These are phyloP conservation scores for Gymnothorax reevesii DNA, from an alignment of 2,797 vertebrate genomes.

Conservation along the genomic window DNA sequence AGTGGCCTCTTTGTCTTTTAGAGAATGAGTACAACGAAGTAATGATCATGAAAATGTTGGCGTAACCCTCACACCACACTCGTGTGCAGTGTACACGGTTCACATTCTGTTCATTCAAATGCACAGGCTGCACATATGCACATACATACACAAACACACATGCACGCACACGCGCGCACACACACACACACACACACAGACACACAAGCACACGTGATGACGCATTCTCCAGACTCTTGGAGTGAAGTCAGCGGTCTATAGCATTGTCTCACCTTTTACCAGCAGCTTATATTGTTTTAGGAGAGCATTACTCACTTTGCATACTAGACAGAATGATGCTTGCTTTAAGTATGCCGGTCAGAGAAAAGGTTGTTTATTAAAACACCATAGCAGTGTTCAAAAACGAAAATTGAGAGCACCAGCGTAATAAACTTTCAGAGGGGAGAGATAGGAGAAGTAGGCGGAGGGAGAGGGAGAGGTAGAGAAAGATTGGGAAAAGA, in stretches of 20 bases:
- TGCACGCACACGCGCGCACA: not conserved
- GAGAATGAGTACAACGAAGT: not conserved
- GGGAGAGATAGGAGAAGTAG: constrained; percentile 32
- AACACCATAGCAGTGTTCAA: not conserved
- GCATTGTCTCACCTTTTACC: not conserved
- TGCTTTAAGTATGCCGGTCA: not conserved
- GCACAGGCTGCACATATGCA: not conserved
- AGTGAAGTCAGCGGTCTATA: not conserved
- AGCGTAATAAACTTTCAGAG: not conserved
- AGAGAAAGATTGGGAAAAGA: no score
- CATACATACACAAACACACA: not conserved
- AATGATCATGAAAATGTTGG: not conserved
- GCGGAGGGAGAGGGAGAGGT: constrained; percentile 21
- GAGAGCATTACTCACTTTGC: not conserved
- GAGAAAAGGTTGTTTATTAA: not conserved
- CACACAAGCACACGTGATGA: not conserved
- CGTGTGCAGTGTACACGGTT: not conserved
- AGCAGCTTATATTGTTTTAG: not conserved
- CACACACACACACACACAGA: not conserved
- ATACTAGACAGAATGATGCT: not conserved
- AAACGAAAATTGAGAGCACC: not conserved
- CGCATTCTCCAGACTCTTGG: not conserved
- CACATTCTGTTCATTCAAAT: not conserved
- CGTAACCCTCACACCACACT: not conserved
- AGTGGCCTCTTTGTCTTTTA: not conserved